Evolutionary conservation across 2,797 vertebrate genomes (phyloP), one percentile per base, ranked within the genome.

Genomic region (Manis pentadactyla): DNA sequence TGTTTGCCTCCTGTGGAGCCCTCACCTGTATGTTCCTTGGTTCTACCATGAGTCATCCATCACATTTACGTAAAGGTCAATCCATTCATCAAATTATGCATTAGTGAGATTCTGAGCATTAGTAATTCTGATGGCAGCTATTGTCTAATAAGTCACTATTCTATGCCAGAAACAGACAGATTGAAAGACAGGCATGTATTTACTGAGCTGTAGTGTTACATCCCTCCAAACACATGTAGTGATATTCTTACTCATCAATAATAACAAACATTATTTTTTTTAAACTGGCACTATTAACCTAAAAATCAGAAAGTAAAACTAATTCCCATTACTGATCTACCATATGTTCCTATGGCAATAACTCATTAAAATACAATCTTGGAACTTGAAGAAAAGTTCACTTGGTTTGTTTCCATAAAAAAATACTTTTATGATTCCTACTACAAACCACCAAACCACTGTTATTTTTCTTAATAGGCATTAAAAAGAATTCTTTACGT

Each of bases 251-350:
- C 39, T 91, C 86, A 93, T 75, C 39, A 86, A 81, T 75, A 82
- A 86, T 68, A 96, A 73, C 39, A 71, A 85, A 94, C n/a, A 82
- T 18, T 37, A 55, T n/a, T 69, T 59, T 66, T n/a, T 5, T 29
- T 84, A 77, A 83, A 21, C 39, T 75, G 71, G 46, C 46, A 63
- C 42, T 83, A 83, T 68, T 87, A 83, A 57, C 37, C 39, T 89
- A 85, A 95, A 92, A 86, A 42, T 42, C 83, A 37, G 57, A 81
- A 75, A 87, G 19, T 37, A 82, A 93, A 95, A 89, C 49, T 39
- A 79, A 69, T 83, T 85, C 2, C 18, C 8, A 83, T 78, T 86
- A 59, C 31, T 68, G 18, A 74, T 53, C 4, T 97, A 83, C 5
- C 69, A 57, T 74, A 51, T 23, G 14, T 82, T 66, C 55, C 25